phyloP scores from a whole-genome alignment of 1,140 invertebrate species.

The Stegodyphus mimosarum region DNA sequence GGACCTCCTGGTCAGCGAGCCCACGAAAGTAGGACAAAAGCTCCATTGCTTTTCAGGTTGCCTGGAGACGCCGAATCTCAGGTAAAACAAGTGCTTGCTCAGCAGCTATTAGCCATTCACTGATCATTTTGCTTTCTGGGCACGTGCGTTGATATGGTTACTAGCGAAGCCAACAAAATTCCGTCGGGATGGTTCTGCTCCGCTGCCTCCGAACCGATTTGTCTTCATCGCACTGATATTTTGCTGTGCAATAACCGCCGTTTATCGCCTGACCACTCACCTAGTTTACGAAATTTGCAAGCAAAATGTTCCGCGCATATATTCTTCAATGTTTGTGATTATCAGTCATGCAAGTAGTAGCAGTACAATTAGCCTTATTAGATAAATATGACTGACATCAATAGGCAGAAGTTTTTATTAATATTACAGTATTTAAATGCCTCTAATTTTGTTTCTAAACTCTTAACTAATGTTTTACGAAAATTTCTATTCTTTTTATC shows the following conservation, averaged over 20 bases:
- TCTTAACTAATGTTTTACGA: no score
- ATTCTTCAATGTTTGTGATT: no score
- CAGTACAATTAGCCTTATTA: no score
- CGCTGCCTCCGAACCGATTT: conserved; percentile 20
- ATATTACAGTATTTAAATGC: no score
- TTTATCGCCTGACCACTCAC: conserved; percentile 26
- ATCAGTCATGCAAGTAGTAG: no score
- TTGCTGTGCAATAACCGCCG: conserved; percentile 10
- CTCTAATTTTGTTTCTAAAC: no score
- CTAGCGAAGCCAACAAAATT: conserved; percentile 28
- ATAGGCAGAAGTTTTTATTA: no score
- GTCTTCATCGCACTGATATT: conserved; percentile 22
- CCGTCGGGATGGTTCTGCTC: conserved; percentile 42
- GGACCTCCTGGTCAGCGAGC: not conserved
- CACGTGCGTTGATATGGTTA: conserved; percentile 40
- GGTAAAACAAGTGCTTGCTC: conserved; percentile 23
- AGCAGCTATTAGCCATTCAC: not conserved
- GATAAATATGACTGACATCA: no score
- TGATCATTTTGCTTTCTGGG: conserved; percentile 21
- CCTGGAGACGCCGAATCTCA: conserved; percentile 22
- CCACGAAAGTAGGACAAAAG: conserved; percentile 41
- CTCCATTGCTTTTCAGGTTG: conserved; percentile 45
- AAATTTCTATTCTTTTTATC: no score
- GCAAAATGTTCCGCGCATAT: no score
- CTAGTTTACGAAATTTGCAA: conserved; percentile 4